Conservation (phyloP, 1,140 invertebrate genomes). For the Pachyrhynchus sulphureomaculatus region DNA sequence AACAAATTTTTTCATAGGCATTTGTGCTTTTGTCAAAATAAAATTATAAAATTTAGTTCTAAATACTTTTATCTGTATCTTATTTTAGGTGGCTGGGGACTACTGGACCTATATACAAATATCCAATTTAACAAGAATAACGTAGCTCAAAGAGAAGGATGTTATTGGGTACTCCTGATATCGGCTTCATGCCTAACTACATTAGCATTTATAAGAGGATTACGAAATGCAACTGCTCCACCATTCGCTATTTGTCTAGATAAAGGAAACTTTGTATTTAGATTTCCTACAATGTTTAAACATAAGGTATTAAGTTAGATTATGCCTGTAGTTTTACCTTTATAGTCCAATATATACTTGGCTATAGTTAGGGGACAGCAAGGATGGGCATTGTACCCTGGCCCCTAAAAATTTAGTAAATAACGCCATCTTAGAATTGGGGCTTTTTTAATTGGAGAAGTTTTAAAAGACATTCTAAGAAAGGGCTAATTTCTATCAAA, state of each 20-base stretch:
- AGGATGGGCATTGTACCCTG: too few species aligned
- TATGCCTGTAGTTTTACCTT: neutral
- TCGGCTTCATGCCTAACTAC: neutral
- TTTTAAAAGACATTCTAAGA: too few species aligned
- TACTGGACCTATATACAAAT: constrained; percentile 10
- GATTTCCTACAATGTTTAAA: constrained; percentile 25
- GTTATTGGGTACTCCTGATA: constrained; percentile 4
- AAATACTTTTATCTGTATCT: neutral
- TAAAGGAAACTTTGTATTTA: constrained; percentile 26
- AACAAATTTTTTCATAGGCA: too few species aligned
- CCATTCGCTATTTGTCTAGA: constrained; percentile 26
- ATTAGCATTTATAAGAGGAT: constrained; percentile 7
- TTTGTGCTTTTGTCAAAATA: too few species aligned
- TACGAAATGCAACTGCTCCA: constrained; percentile 18
- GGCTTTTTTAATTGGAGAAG: too few species aligned
- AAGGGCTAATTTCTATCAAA: too few species aligned
- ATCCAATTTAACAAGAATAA: neutral
- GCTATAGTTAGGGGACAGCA: neutral
- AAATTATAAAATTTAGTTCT: too few species aligned
- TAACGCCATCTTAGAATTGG: too few species aligned
- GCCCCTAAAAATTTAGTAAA: too few species aligned
- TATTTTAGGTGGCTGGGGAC: constrained; percentile 22
- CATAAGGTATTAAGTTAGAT: constrained; percentile 12
- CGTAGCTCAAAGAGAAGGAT: neutral
- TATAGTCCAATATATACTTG: neutral